phyloP scores from a whole-genome alignment of 1,140 invertebrate species.

The Harpegnathos saltator region DNA sequence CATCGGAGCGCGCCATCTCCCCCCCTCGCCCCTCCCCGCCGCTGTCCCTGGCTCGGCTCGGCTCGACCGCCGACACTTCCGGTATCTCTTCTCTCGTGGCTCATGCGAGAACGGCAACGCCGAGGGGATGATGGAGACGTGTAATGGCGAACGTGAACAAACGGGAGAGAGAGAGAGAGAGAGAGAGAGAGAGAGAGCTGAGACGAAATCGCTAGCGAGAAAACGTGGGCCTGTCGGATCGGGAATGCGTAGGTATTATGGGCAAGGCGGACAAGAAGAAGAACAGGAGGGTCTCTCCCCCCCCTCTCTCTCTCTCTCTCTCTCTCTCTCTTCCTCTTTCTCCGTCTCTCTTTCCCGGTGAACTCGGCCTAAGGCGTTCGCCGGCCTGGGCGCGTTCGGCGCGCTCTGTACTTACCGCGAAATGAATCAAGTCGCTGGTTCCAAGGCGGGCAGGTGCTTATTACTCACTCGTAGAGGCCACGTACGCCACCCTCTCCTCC shows the following conservation, averaged over 20 bases:
- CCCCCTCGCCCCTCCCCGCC: neutral
- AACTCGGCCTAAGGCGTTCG: slow-evolving; percentile 80
- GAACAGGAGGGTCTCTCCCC: slow-evolving; percentile 61
- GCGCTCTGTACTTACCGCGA: slow-evolving; percentile 86
- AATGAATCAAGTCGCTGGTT: slow-evolving; percentile 85
- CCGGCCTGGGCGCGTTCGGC: slow-evolving; percentile 66
- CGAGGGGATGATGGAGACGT: neutral
- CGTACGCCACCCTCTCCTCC: slow-evolving; percentile 53
- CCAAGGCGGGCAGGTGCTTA: slow-evolving; percentile 85
- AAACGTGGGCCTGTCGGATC: slow-evolving; percentile 18
- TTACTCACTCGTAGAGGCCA: slow-evolving; percentile 81
- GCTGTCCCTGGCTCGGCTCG: too few relatives aligned
- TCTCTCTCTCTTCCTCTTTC: slow-evolving; percentile 7
- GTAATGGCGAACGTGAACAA: slow-evolving; percentile 14
- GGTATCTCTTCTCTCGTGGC: neutral
- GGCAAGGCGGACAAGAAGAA: slow-evolving; percentile 54
- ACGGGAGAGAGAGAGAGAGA: too few relatives aligned
- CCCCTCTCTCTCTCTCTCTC: too few relatives aligned
- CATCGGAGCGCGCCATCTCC: too few relatives aligned
- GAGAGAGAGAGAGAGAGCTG: slow-evolving; percentile 13
- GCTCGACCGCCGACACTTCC: too few relatives aligned
- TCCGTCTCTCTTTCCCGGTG: neutral
- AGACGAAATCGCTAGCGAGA: slow-evolving; percentile 50
- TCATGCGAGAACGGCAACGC: neutral
- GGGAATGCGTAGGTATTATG: slow-evolving; percentile 56